Base-by-base conservation (phyloP, 1,140 invertebrate genomes). In the Sipha flava region DNA sequence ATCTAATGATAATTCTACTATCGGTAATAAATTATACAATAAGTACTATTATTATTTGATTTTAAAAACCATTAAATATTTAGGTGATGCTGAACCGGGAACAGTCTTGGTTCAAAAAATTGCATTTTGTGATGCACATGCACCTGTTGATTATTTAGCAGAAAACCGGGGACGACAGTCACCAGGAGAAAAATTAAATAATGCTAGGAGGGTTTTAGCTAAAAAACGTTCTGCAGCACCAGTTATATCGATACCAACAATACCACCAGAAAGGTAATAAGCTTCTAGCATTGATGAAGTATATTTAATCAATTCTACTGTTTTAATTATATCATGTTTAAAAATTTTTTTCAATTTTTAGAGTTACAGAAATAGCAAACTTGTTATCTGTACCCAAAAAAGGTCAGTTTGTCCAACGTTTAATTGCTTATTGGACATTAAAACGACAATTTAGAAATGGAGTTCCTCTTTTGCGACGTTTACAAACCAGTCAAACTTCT, bases 361-460 rank as follows among this genome's bases (percentile, higher is more conserved):
- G 92, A 21, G 92, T 96, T 40, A 90, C 92, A 64, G 94, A 96
- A 85, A 96, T 98, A 81, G 91, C 93, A 3, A 87, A 88, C 21
- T 85, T 91, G 81, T 89, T 94, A 9, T 87, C 86, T 45, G 87
- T 94, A 82, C 88, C 90, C 18, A 92, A 93, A 83, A 94, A 94
- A 81, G 93, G 92, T 64, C 91, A 94, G 82, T 93, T 98, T 83
- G 91, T 98, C 81, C 93, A 96, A 84, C 87, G 94, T 18, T 86
- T 98, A 4, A 92, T 96, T 62, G 92, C 94, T 0, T 95, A 95
- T 84, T 98, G 97, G 97, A 97, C 95, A 3, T 86, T 98, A 2
- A 99, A 98, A 85, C 85, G 97, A n/a, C 95, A 97, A 84, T 94
- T 94, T 79, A 86, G 97, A 64, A 98, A 98, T 87, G 98, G 98